Evolutionary conservation across 2,888 invertebrate species (phyloP).

Genomic region (Cephus pulcher): DNA sequence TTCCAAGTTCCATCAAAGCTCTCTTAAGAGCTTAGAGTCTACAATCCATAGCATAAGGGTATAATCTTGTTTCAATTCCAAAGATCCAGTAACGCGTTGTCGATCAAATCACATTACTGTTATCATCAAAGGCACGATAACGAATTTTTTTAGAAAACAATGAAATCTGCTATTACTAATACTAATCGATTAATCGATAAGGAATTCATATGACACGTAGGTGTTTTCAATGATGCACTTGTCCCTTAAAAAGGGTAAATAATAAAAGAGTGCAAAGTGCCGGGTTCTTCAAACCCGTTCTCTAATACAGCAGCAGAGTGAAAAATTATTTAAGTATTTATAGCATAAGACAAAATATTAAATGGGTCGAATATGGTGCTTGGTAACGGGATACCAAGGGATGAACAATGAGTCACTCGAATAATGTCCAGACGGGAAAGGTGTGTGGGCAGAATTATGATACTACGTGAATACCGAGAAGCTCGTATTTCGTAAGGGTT

Average conservation of each 20-base stretch:
- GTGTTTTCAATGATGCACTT: not conserved
- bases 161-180: not conserved
- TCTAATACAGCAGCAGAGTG: not conserved
- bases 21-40: not conserved
- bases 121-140: not conserved
- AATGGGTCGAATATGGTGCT: not conserved
- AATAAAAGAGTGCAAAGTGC: not conserved
- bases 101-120: not conserved
- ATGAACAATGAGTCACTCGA: constrained; percentile 1
- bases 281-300: not conserved
- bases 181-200: not conserved
- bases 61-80: not conserved
- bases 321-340: not conserved
- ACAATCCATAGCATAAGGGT: not conserved
- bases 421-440: not conserved
- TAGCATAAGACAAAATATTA: not conserved
- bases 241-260: not conserved
- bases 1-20: not conserved
- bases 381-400: not conserved
- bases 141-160: not conserved
- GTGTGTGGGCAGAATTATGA: not conserved
- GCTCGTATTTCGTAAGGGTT: not conserved
- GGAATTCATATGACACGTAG: not conserved
- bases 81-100: not conserved
- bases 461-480: not conserved